A percentile compares a stretch with the other conserved stretches of the same genome.
These are phyloP conservation scores for Lophotis ruficrista DNA, from an alignment of 2,113 vertebrate genomes.

Conservation along the genomic window DNA sequence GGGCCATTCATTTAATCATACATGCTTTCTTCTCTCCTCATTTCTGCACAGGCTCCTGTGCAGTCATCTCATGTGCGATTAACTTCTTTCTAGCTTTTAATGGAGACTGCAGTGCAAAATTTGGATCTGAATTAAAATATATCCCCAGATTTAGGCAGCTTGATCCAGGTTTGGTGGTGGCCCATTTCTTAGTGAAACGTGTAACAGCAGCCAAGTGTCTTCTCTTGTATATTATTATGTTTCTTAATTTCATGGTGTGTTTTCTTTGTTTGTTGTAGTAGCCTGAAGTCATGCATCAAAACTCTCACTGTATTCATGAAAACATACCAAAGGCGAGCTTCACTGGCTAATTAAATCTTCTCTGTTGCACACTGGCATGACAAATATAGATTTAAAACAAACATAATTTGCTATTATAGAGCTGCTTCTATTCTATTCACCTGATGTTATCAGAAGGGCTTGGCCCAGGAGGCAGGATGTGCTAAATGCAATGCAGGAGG, in stretches of 20 bases:
- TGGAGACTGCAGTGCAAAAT: background rate
- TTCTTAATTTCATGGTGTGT: constrained; percentile 60
- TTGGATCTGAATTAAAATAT: background rate
- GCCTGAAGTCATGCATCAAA: constrained; percentile 62
- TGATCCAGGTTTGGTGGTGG: constrained; percentile 46
- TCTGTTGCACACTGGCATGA: constrained; percentile 24
- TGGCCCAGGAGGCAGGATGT: background rate
- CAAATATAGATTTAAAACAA: constrained; percentile 53
- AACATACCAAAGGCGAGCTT: constrained; percentile 46
- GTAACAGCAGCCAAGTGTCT: constrained; percentile 39
- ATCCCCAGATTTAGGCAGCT: constrained; percentile 6
- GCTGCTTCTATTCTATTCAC: background rate
- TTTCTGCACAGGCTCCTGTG: background rate
- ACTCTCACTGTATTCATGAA: constrained; percentile 30
- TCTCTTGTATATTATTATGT: constrained; percentile 44
- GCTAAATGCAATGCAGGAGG: background rate
- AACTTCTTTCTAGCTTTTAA: background rate
- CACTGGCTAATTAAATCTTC: constrained; percentile 57
- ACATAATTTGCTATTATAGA: background rate
- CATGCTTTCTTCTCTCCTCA: background rate
- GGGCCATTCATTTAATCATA: background rate
- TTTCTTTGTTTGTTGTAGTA: constrained; percentile 62
- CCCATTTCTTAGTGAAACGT: constrained; percentile 27
- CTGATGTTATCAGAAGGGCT: constrained; percentile 15
- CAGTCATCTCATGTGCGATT: background rate